Evolutionary conservation across 2,888 invertebrate species (phyloP).

Genomic region (Stenchaetothrips biformis): DNA sequence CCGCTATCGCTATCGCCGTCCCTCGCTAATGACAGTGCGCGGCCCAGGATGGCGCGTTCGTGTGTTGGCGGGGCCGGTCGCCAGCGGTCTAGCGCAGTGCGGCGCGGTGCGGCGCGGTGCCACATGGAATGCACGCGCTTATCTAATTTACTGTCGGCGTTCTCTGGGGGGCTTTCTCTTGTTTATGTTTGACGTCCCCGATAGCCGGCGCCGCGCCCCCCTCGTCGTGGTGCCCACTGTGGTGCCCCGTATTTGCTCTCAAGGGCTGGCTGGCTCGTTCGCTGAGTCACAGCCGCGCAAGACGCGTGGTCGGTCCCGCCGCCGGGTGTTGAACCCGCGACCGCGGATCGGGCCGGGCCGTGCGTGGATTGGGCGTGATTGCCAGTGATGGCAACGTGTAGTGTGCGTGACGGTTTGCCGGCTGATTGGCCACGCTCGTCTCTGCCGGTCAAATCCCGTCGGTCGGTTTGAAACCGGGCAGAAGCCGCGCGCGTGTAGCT

Average conservation of each 20-base stretch:
- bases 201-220: not conserved
- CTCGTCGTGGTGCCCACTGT: not conserved
- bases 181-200: constrained; percentile 18
- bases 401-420: too few species aligned
- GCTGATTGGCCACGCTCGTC: too few species aligned
- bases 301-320: not conserved
- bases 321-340: not conserved
- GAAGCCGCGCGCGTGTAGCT: not conserved
- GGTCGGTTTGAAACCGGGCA: too few species aligned
- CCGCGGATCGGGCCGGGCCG: not conserved
- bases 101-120: not conserved
- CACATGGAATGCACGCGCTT: not conserved
- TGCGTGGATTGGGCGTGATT: not conserved
- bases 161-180: not conserved
- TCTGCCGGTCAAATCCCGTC: too few species aligned
- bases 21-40: too few species aligned
- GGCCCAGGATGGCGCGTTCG: too few species aligned
- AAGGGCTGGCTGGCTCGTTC: not conserved
- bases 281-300: not conserved
- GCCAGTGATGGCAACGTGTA: too few species aligned
- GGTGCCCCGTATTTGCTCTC: not conserved
- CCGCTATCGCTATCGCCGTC: too few species aligned
- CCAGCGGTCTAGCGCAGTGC: not conserved
- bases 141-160: constrained; percentile 6
- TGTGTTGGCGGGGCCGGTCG: not conserved